Conservation (phyloP, 2,113 vertebrate genomes). For the Chaetura pelagica region DNA sequence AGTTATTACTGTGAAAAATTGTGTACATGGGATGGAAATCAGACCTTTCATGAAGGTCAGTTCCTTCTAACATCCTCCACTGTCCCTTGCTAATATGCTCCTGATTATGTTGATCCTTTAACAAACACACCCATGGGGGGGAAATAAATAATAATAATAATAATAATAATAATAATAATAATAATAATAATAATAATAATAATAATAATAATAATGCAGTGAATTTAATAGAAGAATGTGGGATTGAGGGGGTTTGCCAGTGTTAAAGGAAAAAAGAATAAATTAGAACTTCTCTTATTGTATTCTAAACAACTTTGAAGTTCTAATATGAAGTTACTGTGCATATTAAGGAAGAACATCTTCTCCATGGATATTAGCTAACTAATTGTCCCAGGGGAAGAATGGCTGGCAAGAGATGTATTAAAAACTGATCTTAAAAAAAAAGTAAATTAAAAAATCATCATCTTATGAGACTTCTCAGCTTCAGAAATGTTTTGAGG, state of each 20-base stretch:
- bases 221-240: background rate
- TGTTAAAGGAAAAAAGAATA: constrained; percentile 17
- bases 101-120: background rate
- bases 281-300: constrained; percentile 1
- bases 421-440: background rate
- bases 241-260: background rate
- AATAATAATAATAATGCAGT: too few relatives aligned
- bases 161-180: too few relatives aligned
- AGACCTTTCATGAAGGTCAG: background rate
- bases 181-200: too few relatives aligned
- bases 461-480: background rate
- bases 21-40: background rate
- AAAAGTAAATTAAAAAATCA: background rate
- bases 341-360: background rate
- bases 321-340: constrained; percentile 22
- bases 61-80: background rate
- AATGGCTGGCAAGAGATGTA: background rate
- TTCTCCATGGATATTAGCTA: background rate
- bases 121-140: background rate
- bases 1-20: background rate
- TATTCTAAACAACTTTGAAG: constrained; percentile 20
- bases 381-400: background rate
- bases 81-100: background rate
- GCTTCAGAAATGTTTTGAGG: background rate
- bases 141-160: too few relatives aligned